Base-by-base conservation (phyloP, 2,113 vertebrate species). In the Otis tarda region DNA sequence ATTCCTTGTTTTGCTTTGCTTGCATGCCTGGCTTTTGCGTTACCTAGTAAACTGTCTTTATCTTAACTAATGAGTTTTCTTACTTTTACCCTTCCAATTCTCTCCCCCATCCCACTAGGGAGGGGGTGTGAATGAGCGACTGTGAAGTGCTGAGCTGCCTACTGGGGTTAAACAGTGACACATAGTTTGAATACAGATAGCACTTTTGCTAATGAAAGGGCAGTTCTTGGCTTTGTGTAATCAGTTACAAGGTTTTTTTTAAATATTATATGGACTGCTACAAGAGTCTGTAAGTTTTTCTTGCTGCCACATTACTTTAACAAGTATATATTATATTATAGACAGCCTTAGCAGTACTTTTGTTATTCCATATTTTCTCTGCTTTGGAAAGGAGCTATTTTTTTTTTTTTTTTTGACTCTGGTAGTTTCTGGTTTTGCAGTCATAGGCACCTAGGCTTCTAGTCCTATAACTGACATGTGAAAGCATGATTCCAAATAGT, bases 11-110 rank as follows among this genome's bases (percentile, higher is more conserved):
- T 30, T 31, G 20, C 21, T 68, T 75, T 49, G 8, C 24, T 83
- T 55, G 30, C 1, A 0, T 5, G 5, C 0, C 0, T 0, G 0
- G 20, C 24, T 67, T 63, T 61, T 61, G 30, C 47, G 87, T 31
- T 45, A 1, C 8, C 7, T 57, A 3, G 50, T 12, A 47, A 80
- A 41, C 14, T 55, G 33, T 8, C 39, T 61, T n/a, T 76, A 30
- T 30, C 39, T 61, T 16, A 74, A 12, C 9, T 7, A 16, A 6
- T 0, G 1, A 3, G 5, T 60, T 74, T 67, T 35, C 30, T 64
- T 14, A 71, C 8, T 55, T 43, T 43, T 37, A 39, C 16, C 0
- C 3, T 63, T 70, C 18, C 0, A 0, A 27, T 90, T 83, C 35
- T 77, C 41, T 55, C 20, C 25, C 23, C 12, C 9, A 15, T 50